Evolutionary conservation across 2,888 invertebrate species (phyloP).

Genomic region (Silvanus unidentatus): DNA sequence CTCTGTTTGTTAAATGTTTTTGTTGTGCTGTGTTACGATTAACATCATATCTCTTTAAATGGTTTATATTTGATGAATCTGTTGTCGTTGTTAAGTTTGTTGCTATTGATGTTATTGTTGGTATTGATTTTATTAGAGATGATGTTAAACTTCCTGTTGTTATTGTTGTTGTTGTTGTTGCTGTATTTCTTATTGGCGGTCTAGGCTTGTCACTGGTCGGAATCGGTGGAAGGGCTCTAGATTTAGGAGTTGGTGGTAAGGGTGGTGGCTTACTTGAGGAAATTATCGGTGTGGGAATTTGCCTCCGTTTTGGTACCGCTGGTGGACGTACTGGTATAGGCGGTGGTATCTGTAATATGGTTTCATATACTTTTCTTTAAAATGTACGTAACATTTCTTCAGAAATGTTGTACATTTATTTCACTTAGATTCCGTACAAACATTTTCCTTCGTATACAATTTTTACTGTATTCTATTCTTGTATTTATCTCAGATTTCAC

Average conservation of each 20-base stretch:
- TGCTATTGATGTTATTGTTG: constrained; percentile 10
- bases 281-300: constrained; percentile 40
- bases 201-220: constrained; percentile 34
- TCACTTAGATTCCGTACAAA: too few species aligned
- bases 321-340: constrained; percentile 49
- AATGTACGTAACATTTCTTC: too few species aligned
- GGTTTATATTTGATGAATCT: constrained; percentile 29
- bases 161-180: constrained; percentile 7
- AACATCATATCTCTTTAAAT: constrained; percentile 26
- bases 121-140: constrained; percentile 42
- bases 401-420: too few species aligned
- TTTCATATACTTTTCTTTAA: too few species aligned
- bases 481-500: too few species aligned
- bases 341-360: constrained; percentile 41
- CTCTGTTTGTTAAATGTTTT: constrained; percentile 7
- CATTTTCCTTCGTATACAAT: too few species aligned
- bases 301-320: constrained; percentile 48
- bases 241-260: constrained; percentile 46
- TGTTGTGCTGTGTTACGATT: constrained; percentile 29
- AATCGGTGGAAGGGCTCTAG: constrained; percentile 41
- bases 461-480: too few species aligned
- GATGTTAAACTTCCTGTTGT: constrained; percentile 1
- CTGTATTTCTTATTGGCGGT: constrained; percentile 19
- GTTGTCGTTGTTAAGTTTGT: constrained; percentile 3
- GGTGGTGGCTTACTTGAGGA: constrained; percentile 40